Conservation (phyloP, 2,888 invertebrate species). For the Sphinx pinastri region DNA sequence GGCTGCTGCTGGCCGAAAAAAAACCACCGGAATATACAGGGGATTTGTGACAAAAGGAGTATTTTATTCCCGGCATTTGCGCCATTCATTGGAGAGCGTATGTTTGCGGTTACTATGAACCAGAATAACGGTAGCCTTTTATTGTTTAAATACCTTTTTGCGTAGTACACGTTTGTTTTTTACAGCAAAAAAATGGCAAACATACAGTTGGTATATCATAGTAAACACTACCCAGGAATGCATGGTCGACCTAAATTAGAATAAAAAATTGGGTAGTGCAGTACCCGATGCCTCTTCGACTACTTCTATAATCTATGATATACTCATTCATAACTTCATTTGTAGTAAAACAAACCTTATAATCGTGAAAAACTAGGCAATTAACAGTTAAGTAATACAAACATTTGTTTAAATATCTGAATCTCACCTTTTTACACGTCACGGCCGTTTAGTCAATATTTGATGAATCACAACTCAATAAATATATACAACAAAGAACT, state of each 20-base stretch:
- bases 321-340: neutral
- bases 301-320: too few relatives aligned
- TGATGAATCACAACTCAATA: constrained; percentile 4
- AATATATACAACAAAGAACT: constrained; percentile 2
- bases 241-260: too few relatives aligned
- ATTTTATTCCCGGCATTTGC: neutral
- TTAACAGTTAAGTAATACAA: neutral
- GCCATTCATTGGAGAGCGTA: neutral
- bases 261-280: too few relatives aligned
- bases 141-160: neutral
- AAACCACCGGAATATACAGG: neutral
- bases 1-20: neutral
- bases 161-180: too few relatives aligned
- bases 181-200: too few relatives aligned
- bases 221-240: too few relatives aligned
- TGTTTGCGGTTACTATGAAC: neutral
- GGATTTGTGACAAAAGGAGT: neutral
- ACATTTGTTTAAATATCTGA: neutral
- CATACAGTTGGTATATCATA: too few relatives aligned
- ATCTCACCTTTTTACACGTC: neutral
- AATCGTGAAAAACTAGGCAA: neutral
- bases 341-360: neutral
- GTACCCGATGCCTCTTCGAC: too few relatives aligned
- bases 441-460: constrained; percentile 3
- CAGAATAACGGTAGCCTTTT: neutral